These are phyloP conservation scores for Anguilla obscura DNA, from an alignment of 2,797 vertebrate species.

Conservation along the genomic window DNA sequence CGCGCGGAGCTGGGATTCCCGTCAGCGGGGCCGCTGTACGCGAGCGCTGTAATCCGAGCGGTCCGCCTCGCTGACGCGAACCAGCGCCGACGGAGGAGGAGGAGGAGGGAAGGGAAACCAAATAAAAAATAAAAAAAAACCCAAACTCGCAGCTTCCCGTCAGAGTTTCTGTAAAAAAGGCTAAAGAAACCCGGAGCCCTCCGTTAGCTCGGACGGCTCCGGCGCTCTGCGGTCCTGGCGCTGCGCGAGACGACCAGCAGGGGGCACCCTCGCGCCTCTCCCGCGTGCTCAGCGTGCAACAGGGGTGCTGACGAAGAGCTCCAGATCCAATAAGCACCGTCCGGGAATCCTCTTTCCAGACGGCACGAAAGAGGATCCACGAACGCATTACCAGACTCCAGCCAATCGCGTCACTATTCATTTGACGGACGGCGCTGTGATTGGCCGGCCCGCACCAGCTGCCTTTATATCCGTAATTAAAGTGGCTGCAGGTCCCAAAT, in stretches of 20 bases:
- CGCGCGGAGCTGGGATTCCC: slow-evolving; percentile 19
- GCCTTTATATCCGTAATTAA: slow-evolving; percentile 48
- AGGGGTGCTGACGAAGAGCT: neutral
- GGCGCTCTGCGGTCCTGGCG: slow-evolving; percentile 37
- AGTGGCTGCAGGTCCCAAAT: slow-evolving; percentile 32
- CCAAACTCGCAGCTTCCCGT: neutral
- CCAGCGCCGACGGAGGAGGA: neutral
- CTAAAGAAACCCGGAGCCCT: neutral
- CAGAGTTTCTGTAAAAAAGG: slow-evolving; percentile 17
- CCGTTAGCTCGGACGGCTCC: neutral
- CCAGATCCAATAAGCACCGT: neutral
- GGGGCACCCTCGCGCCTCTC: neutral
- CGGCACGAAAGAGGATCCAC: no score
- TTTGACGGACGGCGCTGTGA: neutral
- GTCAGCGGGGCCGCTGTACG: slow-evolving; percentile 12
- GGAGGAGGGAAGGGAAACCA: neutral
- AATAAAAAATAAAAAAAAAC: neutral
- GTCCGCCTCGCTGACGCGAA: slow-evolving; percentile 4
- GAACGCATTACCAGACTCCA: neutral
- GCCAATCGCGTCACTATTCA: slow-evolving; percentile 22
- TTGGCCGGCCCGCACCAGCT: slow-evolving; percentile 3
- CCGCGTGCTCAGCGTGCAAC: neutral
- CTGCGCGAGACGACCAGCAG: neutral
- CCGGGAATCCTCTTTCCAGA: neutral
- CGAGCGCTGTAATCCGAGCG: slow-evolving; percentile 33